Evolutionary conservation across 2,113 vertebrate genomes (phyloP).

Genomic region (Mobula hypostoma): DNA sequence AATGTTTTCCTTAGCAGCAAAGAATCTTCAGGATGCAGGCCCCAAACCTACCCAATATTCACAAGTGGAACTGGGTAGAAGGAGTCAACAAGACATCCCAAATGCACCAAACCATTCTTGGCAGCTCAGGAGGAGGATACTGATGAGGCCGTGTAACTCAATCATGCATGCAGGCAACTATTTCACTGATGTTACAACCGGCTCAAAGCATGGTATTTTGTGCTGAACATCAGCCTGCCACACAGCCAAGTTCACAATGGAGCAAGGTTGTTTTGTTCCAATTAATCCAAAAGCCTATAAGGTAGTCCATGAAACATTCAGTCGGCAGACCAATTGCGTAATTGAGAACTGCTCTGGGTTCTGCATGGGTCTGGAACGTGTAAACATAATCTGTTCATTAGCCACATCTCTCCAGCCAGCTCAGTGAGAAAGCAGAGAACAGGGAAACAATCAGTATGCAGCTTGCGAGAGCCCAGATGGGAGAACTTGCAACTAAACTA

Average conservation of each 20-base stretch:
- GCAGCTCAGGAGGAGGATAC: slow-evolving; percentile 77
- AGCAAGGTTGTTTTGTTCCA: background rate
- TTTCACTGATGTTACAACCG: background rate
- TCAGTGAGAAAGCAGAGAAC: background rate
- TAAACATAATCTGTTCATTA: background rate
- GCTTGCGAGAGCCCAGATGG: background rate
- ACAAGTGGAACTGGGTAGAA: background rate
- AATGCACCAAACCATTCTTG: too few relatives aligned
- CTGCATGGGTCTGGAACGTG: background rate
- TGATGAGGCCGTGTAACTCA: slow-evolving; percentile 89
- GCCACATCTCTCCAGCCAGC: background rate
- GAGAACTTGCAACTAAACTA: background rate
- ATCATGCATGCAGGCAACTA: slow-evolving; percentile 64
- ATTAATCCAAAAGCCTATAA: background rate
- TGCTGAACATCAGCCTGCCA: background rate
- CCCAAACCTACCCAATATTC: background rate
- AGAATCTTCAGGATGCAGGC: background rate
- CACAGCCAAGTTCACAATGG: background rate
- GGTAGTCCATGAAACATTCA: background rate
- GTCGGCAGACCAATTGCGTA: background rate
- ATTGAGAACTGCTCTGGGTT: too few relatives aligned
- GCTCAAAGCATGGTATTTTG: background rate
- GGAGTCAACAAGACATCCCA: background rate
- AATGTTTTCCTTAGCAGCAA: slow-evolving; percentile 5
- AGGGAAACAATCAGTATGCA: background rate